Base-by-base conservation (phyloP, 2,888 invertebrate species). In the Heteromyza rotundicornis region DNA sequence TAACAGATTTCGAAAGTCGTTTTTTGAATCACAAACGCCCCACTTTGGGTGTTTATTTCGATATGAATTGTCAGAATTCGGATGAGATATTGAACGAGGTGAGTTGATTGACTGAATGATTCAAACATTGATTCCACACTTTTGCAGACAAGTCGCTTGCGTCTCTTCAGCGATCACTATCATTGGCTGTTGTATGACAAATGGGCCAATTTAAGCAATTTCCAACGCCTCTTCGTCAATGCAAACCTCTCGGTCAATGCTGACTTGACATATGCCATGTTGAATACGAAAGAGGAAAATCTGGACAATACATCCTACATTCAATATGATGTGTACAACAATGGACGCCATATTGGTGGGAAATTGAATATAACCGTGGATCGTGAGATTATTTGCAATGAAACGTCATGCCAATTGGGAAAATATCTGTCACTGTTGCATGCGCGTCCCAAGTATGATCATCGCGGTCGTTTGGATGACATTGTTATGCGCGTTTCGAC, bases 311-410 rank as follows among this genome's bases (percentile, higher is more conserved):
- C 52, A 0, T 17, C 65, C 1, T 74, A 69, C 24, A 62, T 67
- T 0, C 62, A 76, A 10, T 79, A 75, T 51, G 84, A 83, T 70
- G 73, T 82, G 8, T 84, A 82, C 60, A 82, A 82, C 49, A 78
- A 77, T 40, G 84, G 83, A 1, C 74, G 72, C 35, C 68, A 70
- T 27, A 57, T 79, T 54, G 83, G 83, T 14, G 83, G 82, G 0
- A 62, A 68, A 23, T 63, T 84, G 0, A 83, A 82, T 61, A 68
- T 81, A 23, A 82, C 81, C 0, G 47, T 72, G 1, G 77, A 81
- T 63, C 74, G 71, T 61, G 70, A 69, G 60, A 27, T 80, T 1
- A 59, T 55, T 2, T 81, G 80, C 61, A 67, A 62, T 64, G 50
- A 1, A 0, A 65, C 24, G 1, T 3, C 2, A 7, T 81, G 80